Evolutionary conservation across 1,140 invertebrate species (phyloP).

Genomic region (Drosophila nigromelanica): DNA sequence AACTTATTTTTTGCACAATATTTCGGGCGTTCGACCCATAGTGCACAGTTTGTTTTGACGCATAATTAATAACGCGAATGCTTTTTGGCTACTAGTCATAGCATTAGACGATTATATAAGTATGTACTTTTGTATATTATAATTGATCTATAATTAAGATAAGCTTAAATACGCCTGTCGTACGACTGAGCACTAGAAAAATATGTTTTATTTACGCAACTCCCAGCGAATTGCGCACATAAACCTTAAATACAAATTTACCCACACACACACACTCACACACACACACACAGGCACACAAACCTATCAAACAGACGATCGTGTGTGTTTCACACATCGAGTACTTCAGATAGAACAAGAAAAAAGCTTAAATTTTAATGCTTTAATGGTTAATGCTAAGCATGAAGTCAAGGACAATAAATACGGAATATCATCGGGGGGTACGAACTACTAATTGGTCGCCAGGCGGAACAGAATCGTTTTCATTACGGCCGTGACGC

Average conservation of each 20-base stretch:
- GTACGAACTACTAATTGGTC: conserved; percentile 42
- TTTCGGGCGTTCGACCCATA: neutral
- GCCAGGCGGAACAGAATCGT: conserved; percentile 55
- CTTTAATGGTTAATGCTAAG: conserved; percentile 24
- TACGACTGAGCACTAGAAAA: conserved; percentile 16
- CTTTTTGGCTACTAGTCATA: conserved; percentile 33
- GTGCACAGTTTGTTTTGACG: conserved; percentile 28
- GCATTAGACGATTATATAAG: conserved; percentile 35
- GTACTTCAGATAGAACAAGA: conserved; percentile 30
- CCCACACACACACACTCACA: neutral
- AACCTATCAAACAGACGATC: conserved; percentile 7
- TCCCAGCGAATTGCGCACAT: conserved; percentile 44
- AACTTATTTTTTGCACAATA: neutral
- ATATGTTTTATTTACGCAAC: conserved; percentile 68
- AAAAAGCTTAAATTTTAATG: conserved; percentile 7
- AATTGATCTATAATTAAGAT: conserved; percentile 82
- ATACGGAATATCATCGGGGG: conserved; percentile 23
- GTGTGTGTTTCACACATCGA: conserved; percentile 16
- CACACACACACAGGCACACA: conserved; percentile 8
- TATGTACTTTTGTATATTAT: conserved; percentile 44
- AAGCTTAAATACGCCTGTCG: conserved; percentile 59
- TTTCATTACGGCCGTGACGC: neutral
- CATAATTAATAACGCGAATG: conserved; percentile 42
- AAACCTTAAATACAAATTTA: conserved; percentile 33
- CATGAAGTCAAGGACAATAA: conserved; percentile 51